Percentiles rank a stretch among this genome's conserved stretches.
phyloP scores from a whole-genome alignment of 2,797 vertebrate genomes.

The Cyprinodon diabolis region DNA sequence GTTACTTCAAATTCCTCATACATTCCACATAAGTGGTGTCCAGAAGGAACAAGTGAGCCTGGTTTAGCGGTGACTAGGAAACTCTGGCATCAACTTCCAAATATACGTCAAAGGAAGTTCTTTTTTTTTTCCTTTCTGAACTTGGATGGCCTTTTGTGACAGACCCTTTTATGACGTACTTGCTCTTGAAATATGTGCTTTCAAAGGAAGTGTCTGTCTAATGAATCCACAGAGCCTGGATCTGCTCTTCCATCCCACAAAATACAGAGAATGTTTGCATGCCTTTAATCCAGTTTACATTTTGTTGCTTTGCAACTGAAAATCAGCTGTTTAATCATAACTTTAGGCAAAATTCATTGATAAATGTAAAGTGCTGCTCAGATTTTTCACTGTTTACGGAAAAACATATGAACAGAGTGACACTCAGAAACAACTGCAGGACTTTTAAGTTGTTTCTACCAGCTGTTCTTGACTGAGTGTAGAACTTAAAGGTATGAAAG shows the following conservation, averaged over 20 bases:
- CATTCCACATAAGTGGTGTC: conserved; percentile 17
- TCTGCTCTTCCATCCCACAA: not conserved
- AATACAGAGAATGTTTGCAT: not conserved
- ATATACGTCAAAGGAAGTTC: conserved; percentile 16
- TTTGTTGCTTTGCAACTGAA: not conserved
- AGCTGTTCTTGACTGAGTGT: not conserved
- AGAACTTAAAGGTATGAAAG: not conserved
- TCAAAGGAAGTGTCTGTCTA: conserved; percentile 1
- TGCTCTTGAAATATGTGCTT: conserved; percentile 21
- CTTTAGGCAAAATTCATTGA: not conserved
- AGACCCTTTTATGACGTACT: conserved; percentile 31
- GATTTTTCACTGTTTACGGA: not conserved
- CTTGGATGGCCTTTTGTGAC: conserved; percentile 14
- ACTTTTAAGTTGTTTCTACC: not conserved
- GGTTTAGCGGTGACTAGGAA: not conserved
- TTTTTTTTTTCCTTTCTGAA: conserved; percentile 18
- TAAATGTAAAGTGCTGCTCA: not conserved
- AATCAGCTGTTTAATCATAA: not conserved
- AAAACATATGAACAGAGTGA: too few species aligned
- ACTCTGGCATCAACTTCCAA: conserved; percentile 1
- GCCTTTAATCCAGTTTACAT: not conserved
- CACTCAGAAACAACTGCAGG: not conserved
- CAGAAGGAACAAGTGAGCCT: not conserved
- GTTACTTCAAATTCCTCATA: not conserved
- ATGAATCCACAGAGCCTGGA: not conserved